Evolutionary conservation across 2,113 vertebrate species (phyloP), one percentile per base, ranked within the genome.

Genomic region (human (Homo sapiens)): DNA sequence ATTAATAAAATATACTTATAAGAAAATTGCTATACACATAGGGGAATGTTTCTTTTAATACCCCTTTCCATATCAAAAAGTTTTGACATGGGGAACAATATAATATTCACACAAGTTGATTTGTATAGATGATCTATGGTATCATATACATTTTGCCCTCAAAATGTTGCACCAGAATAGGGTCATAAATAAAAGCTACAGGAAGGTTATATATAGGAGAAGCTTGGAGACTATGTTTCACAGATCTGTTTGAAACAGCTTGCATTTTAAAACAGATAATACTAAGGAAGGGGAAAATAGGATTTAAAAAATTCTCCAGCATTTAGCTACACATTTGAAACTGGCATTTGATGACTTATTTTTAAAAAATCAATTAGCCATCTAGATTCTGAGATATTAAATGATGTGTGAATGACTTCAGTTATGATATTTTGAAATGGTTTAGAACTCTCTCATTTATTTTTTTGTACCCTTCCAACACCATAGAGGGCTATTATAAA

Each of bases 1-100:
- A 97, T 97, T 92, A 96, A 93, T 94, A 96, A 97, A 97, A 82
- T 91, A 97, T 90, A 94, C 97, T 96, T 97, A 57, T 95, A 95
- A 97, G 92, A 83, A 97, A 97, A 97, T 97, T 92, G 94, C 93
- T 94, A 93, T 83, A 81, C 57, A 61, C 84, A 55, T 66, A n/a
- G 40, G 86, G n/a, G 95, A 94, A 81, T 93, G 97, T 78, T 96
- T 97, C 57, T 93, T 90, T 93, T 84, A 97, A 45, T 92, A 64
- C 20, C 59, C 75, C 40, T 92, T 93, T 90, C 76, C 78, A 97
- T 96, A 95, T 96, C 10, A 85, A 94, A 86, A 57, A 2, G 17
- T 86, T 76, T 95, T 96, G 83, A 93, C n/a, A 35, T 84, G 6
- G 75, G 81, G 59, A 92, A 87, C 27, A 89, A 78, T 93, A 92